Conservation (phyloP, 1,140 invertebrate species). For the Hyposmocoma kahamanoa region DNA sequence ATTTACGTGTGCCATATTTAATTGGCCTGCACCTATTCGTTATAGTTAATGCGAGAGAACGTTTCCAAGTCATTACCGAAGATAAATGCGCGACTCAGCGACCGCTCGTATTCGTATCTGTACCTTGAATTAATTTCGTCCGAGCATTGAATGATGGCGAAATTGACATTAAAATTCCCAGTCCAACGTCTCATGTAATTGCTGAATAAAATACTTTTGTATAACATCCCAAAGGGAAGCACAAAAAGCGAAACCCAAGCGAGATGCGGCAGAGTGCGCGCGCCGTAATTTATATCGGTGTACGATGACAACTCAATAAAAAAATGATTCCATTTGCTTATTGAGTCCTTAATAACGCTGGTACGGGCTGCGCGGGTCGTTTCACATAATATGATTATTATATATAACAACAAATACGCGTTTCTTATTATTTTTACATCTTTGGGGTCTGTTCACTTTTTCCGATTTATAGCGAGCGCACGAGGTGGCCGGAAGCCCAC, state of each 20-base stretch:
- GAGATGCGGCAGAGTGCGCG: conserved; percentile 35
- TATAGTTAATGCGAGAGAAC: conserved; percentile 37
- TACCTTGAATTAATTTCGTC: conserved; percentile 59
- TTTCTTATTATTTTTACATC: conserved; percentile 43
- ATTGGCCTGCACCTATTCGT: conserved; percentile 43
- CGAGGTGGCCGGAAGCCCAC: conserved; percentile 47
- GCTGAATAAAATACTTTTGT: conserved; percentile 71
- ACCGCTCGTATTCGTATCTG: conserved; percentile 35
- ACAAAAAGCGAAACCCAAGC: conserved; percentile 52
- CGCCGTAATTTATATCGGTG: conserved; percentile 63
- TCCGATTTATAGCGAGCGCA: conserved; percentile 21
- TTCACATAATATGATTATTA: conserved; percentile 57
- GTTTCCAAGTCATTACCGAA: conserved; percentile 51
- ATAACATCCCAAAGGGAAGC: conserved; percentile 57
- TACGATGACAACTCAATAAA: conserved; percentile 71
- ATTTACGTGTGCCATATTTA: conserved; percentile 47
- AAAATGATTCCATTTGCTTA: conserved; percentile 73
- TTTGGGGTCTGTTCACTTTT: conserved; percentile 22
- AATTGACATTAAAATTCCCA: conserved; percentile 70
- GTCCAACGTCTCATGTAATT: conserved; percentile 68
- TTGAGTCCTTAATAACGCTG: conserved; percentile 69
- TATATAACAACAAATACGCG: conserved; percentile 51
- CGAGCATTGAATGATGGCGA: conserved; percentile 62
- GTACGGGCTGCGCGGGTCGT: conserved; percentile 32
- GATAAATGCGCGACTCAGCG: conserved; percentile 40